These are phyloP conservation scores for Rotaria socialis DNA, from an alignment of 2,888 invertebrate genomes.

Conservation along the genomic window DNA sequence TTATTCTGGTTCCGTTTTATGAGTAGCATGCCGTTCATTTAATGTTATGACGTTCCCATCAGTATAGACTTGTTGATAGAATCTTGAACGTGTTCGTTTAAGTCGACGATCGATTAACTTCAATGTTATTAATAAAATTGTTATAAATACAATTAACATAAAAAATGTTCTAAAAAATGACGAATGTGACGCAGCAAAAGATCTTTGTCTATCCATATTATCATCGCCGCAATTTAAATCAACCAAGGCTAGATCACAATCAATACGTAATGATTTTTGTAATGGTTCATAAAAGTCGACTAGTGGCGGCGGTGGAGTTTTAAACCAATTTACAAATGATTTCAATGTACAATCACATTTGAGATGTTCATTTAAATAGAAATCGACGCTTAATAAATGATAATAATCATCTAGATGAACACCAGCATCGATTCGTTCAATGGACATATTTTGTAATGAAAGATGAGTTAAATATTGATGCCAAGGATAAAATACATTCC, in stretches of 20 bases:
- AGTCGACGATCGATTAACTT: not conserved
- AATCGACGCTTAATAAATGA: slow-evolving; percentile 16
- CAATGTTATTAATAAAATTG: not conserved
- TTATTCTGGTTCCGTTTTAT: not conserved
- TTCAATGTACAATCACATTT: slow-evolving; percentile 27
- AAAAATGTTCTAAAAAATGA: not conserved
- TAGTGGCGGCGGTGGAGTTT: not conserved
- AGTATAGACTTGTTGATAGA: not conserved
- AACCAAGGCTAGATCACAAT: not conserved
- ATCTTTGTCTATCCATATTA: not conserved
- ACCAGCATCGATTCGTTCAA: not conserved
- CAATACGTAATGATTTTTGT: not conserved
- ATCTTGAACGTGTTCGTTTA: not conserved
- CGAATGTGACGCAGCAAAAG: not conserved
- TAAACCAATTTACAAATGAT: not conserved
- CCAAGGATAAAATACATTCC: slow-evolving; percentile 10
- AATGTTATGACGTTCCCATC: not conserved
- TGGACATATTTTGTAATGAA: slow-evolving; percentile 5
- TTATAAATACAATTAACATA: not conserved
- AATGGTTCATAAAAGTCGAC: not conserved
- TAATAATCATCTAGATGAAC: not conserved
- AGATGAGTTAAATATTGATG: slow-evolving; percentile 17
- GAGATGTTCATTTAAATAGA: not conserved
- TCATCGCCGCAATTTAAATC: not conserved
- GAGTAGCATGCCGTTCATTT: not conserved